phyloP scores from a whole-genome alignment of 2,113 vertebrate genomes.

The Scortum barcoo region DNA sequence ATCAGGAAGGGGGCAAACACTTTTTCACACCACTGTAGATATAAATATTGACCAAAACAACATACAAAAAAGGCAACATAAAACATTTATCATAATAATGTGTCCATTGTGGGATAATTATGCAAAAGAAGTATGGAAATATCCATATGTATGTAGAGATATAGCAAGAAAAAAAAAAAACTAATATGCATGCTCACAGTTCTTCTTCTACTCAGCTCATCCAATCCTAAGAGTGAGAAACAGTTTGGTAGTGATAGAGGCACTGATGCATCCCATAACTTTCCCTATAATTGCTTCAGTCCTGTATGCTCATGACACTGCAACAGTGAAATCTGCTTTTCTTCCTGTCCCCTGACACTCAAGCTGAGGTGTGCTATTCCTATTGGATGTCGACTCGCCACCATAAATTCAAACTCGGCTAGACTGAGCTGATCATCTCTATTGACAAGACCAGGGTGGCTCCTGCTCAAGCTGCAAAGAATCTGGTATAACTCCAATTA shows the following conservation, averaged over 20 bases:
- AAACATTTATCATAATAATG: no score
- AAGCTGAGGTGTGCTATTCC: constrained; percentile 24
- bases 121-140: no score
- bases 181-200: background rate
- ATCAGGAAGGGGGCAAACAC: no score
- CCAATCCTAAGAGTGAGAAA: constrained; percentile 1
- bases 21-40: no score
- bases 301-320: constrained; percentile 20
- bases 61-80: no score
- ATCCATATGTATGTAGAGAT: background rate
- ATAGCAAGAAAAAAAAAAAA: no score
- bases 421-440: constrained; percentile 49
- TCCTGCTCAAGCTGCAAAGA: constrained; percentile 47
- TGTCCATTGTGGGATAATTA: background rate
- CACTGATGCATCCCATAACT: constrained; percentile 11
- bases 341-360: constrained; percentile 38
- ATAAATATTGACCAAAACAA: no score
- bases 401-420: constrained; percentile 32
- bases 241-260: background rate
- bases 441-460: constrained; percentile 51
- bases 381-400: constrained; percentile 10
- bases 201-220: background rate
- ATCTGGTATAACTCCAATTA: constrained; percentile 59
- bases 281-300: constrained; percentile 14
- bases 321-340: constrained; percentile 15